Percentiles rank a stretch among this genome's conserved stretches.
These are phyloP conservation scores for Xestia xanthographa DNA, from an alignment of 2,888 invertebrate genomes.

Conservation along the genomic window DNA sequence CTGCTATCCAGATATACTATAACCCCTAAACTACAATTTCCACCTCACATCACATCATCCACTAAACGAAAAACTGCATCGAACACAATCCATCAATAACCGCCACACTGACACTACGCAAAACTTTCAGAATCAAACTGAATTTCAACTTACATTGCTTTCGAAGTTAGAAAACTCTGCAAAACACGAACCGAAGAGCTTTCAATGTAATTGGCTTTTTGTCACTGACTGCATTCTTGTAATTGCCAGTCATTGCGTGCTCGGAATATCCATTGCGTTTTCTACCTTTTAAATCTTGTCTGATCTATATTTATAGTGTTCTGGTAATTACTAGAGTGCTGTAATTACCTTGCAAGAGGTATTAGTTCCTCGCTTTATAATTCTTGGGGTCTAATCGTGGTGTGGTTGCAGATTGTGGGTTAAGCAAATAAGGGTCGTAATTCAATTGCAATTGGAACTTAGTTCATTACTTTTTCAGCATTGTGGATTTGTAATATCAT, in stretches of 20 bases:
- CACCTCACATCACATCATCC: background rate
- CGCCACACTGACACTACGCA: slow-evolving; percentile 15
- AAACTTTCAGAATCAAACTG: slow-evolving; percentile 33
- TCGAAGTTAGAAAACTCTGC: slow-evolving; percentile 35
- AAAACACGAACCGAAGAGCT: slow-evolving; percentile 46
- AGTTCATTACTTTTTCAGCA: slow-evolving; percentile 1
- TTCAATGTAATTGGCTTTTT: slow-evolving; percentile 66
- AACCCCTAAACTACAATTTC: background rate
- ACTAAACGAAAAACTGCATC: slow-evolving; percentile 9
- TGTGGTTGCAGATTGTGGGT: slow-evolving; percentile 34
- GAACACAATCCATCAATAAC: slow-evolving; percentile 34
- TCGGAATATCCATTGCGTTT: slow-evolving; percentile 47
- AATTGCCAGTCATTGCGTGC: slow-evolving; percentile 62
- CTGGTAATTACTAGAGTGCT: slow-evolving; percentile 54
- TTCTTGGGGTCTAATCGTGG: slow-evolving; percentile 35
- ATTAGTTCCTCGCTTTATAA: slow-evolving; percentile 37
- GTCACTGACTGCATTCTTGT: slow-evolving; percentile 60
- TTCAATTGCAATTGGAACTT: slow-evolving; percentile 30
- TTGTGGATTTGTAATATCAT: slow-evolving; percentile 10
- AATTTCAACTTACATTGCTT: slow-evolving; percentile 51
- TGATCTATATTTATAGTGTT: slow-evolving; percentile 60
- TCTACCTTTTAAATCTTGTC: slow-evolving; percentile 56
- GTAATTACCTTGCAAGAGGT: slow-evolving; percentile 41
- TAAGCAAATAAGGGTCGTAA: slow-evolving; percentile 9
- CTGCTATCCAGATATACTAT: background rate